Conservation (phyloP, 2,113 vertebrate genomes). For the Lophotis ruficrista region DNA sequence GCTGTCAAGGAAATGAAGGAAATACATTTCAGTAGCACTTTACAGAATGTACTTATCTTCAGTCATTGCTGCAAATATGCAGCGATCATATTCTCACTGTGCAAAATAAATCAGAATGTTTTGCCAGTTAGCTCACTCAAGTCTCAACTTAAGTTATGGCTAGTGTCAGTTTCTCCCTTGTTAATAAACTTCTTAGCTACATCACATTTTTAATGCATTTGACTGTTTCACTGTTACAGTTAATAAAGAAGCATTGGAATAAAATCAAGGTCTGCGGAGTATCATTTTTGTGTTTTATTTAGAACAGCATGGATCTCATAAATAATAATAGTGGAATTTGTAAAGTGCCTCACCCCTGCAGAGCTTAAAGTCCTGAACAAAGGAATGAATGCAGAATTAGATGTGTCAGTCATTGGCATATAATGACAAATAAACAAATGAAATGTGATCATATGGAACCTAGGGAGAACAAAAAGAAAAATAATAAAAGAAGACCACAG, state of each 20-base stretch:
- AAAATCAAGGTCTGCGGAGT: neutral
- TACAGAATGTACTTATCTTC: conserved; percentile 72
- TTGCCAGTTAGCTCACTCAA: conserved; percentile 56
- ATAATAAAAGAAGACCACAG: neutral
- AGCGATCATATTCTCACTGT: conserved; percentile 60
- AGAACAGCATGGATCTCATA: neutral
- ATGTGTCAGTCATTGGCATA: neutral
- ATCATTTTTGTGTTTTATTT: neutral
- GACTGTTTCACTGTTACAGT: neutral
- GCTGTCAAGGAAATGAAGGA: conserved; percentile 78
- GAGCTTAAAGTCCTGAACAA: neutral
- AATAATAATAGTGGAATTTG: conserved; percentile 1
- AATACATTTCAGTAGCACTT: conserved; percentile 79
- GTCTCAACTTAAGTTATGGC: conserved; percentile 8
- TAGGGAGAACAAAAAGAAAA: neutral
- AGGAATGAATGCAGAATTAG: neutral
- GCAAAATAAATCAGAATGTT: conserved; percentile 75
- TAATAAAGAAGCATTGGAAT: neutral
- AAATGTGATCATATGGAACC: neutral
- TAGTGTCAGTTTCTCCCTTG: neutral
- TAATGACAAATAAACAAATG: conserved; percentile 5
- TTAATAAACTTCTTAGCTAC: conserved; percentile 20
- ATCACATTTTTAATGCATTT: conserved; percentile 1
- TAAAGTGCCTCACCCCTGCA: neutral
- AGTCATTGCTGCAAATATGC: conserved; percentile 69